Evolutionary conservation across 2,888 invertebrate species (phyloP).

Genomic region (Leptogaster cylindrica): DNA sequence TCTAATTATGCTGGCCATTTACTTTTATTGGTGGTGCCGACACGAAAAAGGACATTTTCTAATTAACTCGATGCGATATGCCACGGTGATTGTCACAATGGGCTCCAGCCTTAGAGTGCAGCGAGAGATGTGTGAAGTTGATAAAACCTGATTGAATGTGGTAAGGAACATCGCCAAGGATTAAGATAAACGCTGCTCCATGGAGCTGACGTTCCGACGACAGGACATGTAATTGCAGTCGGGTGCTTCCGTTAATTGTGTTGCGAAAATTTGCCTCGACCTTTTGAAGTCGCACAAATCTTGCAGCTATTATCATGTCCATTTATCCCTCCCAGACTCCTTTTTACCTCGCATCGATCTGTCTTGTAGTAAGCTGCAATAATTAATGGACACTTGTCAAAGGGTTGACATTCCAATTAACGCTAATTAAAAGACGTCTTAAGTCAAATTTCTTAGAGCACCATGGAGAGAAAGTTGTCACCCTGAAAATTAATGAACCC

Average conservation of each 20-base stretch:
- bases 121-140: slow-evolving; percentile 17
- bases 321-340: background rate
- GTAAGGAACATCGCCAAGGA: background rate
- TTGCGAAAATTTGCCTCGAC: too few species aligned
- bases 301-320: background rate
- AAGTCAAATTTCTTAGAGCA: slow-evolving; percentile 44
- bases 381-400: slow-evolving; percentile 43
- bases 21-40: slow-evolving; percentile 28
- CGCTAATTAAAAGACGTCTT: slow-evolving; percentile 47
- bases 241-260: too few species aligned
- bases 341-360: slow-evolving; percentile 2
- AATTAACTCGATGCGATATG: slow-evolving; percentile 35
- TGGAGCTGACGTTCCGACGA: too few species aligned
- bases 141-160: slow-evolving; percentile 22
- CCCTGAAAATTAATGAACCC: slow-evolving; percentile 45
- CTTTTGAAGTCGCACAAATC: too few species aligned
- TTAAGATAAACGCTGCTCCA: slow-evolving; percentile 5
- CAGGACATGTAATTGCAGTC: too few species aligned
- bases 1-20: slow-evolving; percentile 38
- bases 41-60: slow-evolving; percentile 39
- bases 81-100: slow-evolving; percentile 23
- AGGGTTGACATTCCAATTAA: slow-evolving; percentile 46
- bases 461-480: slow-evolving; percentile 41
- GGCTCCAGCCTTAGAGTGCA: background rate
- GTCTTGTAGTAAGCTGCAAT: slow-evolving; percentile 4